phyloP scores from a whole-genome alignment of 2,797 vertebrate genomes.

The Hoplostethus mediterraneus region DNA sequence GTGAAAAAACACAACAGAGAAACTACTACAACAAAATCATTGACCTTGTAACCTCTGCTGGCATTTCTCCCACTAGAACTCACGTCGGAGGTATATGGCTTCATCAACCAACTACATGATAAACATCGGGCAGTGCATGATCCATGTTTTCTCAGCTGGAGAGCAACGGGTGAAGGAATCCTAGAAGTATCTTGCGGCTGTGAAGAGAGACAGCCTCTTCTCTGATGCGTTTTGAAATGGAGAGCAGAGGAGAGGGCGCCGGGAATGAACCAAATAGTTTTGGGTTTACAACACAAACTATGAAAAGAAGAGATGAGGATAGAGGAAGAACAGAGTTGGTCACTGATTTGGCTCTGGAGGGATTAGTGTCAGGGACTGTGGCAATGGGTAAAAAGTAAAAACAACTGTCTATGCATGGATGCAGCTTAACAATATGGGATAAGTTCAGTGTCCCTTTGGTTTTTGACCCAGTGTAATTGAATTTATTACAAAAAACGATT shows the following conservation, averaged over 20 bases:
- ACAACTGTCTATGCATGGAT: conserved; percentile 24
- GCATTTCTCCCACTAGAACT: conserved; percentile 57
- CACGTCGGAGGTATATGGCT: conserved; percentile 79
- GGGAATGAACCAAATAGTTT: conserved; percentile 19
- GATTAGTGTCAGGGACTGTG: conserved; percentile 20
- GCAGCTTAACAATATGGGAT: conserved; percentile 30
- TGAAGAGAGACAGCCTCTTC: conserved; percentile 23
- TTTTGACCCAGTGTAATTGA: conserved; percentile 57
- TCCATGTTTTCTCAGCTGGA: conserved; percentile 20
- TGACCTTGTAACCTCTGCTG: conserved; percentile 48
- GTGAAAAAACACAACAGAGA: conserved; percentile 63
- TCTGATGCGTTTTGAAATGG: conserved; percentile 11
- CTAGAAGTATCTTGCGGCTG: conserved; percentile 18
- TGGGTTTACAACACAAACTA: conserved; percentile 20
- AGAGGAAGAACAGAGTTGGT: conserved; percentile 27
- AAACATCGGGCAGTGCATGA: conserved; percentile 42
- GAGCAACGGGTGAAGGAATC: conserved; percentile 21
- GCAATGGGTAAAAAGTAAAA: conserved; percentile 19
- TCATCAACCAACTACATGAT: conserved; percentile 63
- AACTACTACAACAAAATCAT: conserved; percentile 50
- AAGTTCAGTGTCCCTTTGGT: conserved; percentile 67
- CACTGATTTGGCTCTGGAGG: conserved; percentile 11
- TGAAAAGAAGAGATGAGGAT: background rate
- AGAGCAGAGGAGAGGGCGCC: conserved; percentile 14
- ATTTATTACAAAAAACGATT: conserved; percentile 49